These are phyloP conservation scores for Cheilosia scutellata DNA, from an alignment of 2,888 invertebrate species.

Conservation along the genomic window DNA sequence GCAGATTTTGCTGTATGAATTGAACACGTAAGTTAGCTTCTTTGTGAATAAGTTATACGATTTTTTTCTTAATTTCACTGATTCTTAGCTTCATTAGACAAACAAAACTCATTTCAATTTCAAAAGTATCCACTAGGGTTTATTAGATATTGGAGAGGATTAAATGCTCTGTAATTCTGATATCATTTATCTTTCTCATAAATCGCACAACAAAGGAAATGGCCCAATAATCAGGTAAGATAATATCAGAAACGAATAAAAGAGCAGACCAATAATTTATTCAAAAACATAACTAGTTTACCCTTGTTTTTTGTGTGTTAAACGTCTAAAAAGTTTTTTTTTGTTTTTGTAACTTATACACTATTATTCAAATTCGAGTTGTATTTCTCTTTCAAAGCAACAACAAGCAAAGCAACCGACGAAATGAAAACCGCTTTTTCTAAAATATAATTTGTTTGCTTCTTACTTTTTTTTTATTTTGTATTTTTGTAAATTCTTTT, in stretches of 20 bases:
- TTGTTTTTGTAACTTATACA: slow-evolving; percentile 67
- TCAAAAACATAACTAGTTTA: slow-evolving; percentile 23
- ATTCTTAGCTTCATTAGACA: not conserved
- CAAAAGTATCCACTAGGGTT: not conserved
- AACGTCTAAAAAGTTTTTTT: slow-evolving; percentile 64
- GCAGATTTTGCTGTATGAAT: slow-evolving; percentile 34
- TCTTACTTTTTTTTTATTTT: slow-evolving; percentile 51
- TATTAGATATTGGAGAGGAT: not conserved
- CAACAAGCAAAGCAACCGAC: slow-evolving; percentile 76
- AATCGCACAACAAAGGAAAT: slow-evolving; percentile 17
- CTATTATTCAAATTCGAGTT: slow-evolving; percentile 64
- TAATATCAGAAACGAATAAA: slow-evolving; percentile 16
- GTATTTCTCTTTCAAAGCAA: slow-evolving; percentile 62
- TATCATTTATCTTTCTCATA: not conserved
- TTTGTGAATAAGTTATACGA: slow-evolving; percentile 5
- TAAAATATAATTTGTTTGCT: slow-evolving; percentile 57
- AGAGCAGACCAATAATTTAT: slow-evolving; percentile 35
- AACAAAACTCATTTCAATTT: not conserved
- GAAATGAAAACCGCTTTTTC: slow-evolving; percentile 70
- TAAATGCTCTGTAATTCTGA: slow-evolving; percentile 9
- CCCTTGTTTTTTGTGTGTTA: slow-evolving; percentile 29
- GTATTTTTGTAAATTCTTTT: slow-evolving; percentile 72
- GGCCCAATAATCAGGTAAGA: slow-evolving; percentile 1
- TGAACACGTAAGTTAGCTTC: slow-evolving; percentile 69
- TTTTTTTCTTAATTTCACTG: too few species aligned